Conservation (phyloP, 2,888 invertebrate species). For the Clistopyga incitator region DNA sequence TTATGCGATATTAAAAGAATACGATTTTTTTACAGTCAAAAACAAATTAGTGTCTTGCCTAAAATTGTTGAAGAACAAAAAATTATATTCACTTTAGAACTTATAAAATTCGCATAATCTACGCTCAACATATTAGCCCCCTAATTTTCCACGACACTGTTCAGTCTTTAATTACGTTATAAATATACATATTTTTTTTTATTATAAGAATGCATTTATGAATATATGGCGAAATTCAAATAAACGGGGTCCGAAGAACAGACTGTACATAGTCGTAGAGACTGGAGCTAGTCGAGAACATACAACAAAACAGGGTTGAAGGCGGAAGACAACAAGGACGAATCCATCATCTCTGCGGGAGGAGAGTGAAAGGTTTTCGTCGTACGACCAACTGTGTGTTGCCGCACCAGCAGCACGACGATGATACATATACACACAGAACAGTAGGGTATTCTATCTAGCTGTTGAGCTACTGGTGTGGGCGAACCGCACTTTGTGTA, state of each 20-base stretch:
- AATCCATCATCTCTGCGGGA: conserved; percentile 65
- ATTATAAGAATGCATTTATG: neutral
- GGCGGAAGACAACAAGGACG: conserved; percentile 63
- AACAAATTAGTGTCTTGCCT: no score
- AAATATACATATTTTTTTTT: neutral
- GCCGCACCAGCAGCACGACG: conserved; percentile 21
- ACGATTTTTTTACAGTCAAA: no score
- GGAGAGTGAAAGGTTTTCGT: conserved; percentile 65
- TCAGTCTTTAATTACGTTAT: neutral
- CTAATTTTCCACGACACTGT: no score
- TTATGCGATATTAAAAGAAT: no score
- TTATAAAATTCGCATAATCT: no score
- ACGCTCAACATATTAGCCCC: neutral
- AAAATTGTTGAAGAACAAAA: no score
- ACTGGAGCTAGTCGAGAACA: conserved; percentile 52
- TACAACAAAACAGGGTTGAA: conserved; percentile 52
- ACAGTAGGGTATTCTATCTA: conserved; percentile 74
- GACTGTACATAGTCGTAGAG: conserved; percentile 23
- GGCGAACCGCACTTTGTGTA: conserved; percentile 80
- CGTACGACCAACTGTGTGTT: conserved; percentile 61
- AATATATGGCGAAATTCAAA: neutral
- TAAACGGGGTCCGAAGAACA: conserved; percentile 29
- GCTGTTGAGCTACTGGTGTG: conserved; percentile 59
- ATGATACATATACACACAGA: conserved; percentile 64
- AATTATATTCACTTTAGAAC: no score